Percentiles rank a stretch among this genome's conserved stretches.
These are phyloP conservation scores for Lymantria monacha DNA, from an alignment of 2,888 invertebrate genomes.

Conservation along the genomic window DNA sequence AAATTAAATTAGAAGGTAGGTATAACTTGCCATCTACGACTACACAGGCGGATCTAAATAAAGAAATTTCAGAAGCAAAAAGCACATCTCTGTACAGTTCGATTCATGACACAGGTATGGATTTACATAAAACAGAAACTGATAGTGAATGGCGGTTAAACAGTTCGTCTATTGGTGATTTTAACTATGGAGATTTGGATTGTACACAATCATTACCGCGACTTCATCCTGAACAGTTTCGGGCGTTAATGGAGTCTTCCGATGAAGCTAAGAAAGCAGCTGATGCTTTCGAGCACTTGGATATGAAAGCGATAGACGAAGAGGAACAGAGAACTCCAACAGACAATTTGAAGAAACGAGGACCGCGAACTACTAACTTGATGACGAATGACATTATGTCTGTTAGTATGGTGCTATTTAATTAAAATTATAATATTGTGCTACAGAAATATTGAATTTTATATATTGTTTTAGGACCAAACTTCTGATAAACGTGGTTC, in stretches of 20 bases:
- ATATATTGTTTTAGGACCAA: constrained; percentile 34
- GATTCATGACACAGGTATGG: constrained; percentile 48
- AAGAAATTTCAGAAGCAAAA: background rate
- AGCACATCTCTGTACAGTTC: constrained; percentile 29
- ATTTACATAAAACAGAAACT: constrained; percentile 49
- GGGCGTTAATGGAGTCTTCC: background rate
- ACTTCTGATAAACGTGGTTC: constrained; percentile 32
- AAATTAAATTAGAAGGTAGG: constrained; percentile 38
- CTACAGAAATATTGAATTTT: background rate
- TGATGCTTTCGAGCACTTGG: constrained; percentile 3
- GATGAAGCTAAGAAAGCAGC: constrained; percentile 4
- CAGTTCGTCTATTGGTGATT: constrained; percentile 45
- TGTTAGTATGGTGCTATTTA: constrained; percentile 31
- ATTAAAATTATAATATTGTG: background rate
- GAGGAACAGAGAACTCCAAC: background rate
- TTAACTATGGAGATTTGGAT: constrained; percentile 59
- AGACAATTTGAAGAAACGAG: constrained; percentile 26
- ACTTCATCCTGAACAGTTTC: constrained; percentile 2
- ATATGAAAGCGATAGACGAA: constrained; percentile 29
- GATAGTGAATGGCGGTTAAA: constrained; percentile 58
- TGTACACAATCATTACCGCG: constrained; percentile 12
- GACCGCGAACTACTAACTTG: constrained; percentile 43
- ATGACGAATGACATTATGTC: constrained; percentile 33
- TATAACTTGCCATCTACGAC: constrained; percentile 45
- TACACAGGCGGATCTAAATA: constrained; percentile 25